These are phyloP conservation scores for Tipula lateralis DNA, from an alignment of 2,888 invertebrate species.

Conservation along the genomic window DNA sequence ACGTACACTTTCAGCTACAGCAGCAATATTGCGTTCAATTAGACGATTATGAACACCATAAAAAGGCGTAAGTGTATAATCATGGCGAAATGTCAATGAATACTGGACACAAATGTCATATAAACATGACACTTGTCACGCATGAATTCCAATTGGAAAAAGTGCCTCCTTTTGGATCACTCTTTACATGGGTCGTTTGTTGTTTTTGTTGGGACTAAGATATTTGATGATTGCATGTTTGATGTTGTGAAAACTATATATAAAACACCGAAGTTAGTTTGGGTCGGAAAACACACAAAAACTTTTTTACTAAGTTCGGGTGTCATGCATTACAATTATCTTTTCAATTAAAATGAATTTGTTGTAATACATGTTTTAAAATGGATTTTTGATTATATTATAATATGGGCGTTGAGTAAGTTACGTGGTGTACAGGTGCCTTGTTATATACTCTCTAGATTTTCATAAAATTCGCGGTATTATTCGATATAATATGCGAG, in stretches of 20 bases:
- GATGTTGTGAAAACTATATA: not conserved
- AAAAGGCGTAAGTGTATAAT: too few species aligned
- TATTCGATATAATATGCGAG: too few species aligned
- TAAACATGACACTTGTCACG: too few species aligned
- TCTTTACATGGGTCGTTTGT: too few species aligned
- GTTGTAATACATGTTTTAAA: not conserved
- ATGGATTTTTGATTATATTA: not conserved
- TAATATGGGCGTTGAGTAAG: not conserved
- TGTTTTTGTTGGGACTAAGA: not conserved
- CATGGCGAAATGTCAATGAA: too few species aligned
- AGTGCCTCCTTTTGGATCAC: too few species aligned
- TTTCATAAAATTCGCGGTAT: not conserved
- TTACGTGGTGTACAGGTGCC: not conserved
- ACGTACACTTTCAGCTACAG: too few species aligned
- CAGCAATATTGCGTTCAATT: too few species aligned
- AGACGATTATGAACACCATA: too few species aligned
- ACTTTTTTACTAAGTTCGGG: not conserved
- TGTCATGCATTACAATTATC: conserved; percentile 24
- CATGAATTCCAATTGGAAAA: too few species aligned
- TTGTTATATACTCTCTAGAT: not conserved
- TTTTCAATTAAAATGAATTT: conserved; percentile 4
- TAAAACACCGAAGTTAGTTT: not conserved
- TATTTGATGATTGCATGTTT: conserved; percentile 19
- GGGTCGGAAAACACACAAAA: not conserved
- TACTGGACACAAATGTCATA: too few species aligned